phyloP scores from a whole-genome alignment of 2,888 invertebrate species.

The Syrphus vitripennis region DNA sequence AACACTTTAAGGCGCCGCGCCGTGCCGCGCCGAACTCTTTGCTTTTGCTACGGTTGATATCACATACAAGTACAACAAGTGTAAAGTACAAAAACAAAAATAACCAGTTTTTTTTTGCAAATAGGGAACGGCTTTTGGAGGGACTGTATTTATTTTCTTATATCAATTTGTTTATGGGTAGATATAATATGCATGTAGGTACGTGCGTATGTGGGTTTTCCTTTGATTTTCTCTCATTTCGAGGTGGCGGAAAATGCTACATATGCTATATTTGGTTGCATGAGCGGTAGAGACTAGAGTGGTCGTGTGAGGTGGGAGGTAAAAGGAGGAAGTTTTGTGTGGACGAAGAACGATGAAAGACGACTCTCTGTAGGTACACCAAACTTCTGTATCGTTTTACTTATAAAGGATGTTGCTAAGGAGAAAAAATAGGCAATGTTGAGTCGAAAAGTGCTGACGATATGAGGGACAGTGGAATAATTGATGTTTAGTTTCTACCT shows the following conservation, averaged over 20 bases:
- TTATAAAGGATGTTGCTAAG: conserved; percentile 63
- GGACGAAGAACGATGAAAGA: conserved; percentile 14
- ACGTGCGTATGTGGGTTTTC: not conserved
- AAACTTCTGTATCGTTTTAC: not conserved
- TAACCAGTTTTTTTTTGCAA: conserved; percentile 37
- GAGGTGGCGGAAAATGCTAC: conserved; percentile 54
- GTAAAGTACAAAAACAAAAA: conserved; percentile 54
- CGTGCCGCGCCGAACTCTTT: not conserved
- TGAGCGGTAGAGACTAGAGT: not conserved
- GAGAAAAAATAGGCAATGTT: conserved; percentile 18
- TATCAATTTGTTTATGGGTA: conserved; percentile 18
- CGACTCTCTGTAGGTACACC: not conserved
- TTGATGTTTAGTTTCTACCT: not conserved
- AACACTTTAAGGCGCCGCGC: not conserved
- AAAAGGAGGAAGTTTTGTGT: not conserved
- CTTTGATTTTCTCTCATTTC: conserved; percentile 29
- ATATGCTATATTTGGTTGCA: conserved; percentile 27
- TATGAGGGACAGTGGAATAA: not conserved
- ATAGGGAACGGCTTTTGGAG: conserved; percentile 57
- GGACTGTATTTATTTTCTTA: conserved; percentile 63
- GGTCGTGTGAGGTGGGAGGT: not conserved
- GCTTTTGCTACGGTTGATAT: conserved; percentile 2
- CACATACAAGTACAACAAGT: conserved; percentile 54
- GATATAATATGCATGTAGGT: not conserved
- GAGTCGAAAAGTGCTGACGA: not conserved